Evolutionary conservation across 2,113 vertebrate species (phyloP), one percentile per base, ranked within the genome.

Genomic region (Clarias gariepinus): DNA sequence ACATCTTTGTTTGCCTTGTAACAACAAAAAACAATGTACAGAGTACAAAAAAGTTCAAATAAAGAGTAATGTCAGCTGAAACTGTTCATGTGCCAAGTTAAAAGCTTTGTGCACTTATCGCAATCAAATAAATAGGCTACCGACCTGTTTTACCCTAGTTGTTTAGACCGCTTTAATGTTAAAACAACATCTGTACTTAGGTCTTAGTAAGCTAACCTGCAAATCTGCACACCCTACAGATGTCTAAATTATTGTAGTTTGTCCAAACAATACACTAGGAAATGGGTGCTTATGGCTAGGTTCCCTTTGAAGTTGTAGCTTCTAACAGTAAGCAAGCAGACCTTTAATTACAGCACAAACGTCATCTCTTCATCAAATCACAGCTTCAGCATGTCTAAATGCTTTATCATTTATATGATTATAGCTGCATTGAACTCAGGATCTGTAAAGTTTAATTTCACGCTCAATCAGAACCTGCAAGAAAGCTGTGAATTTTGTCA

Each of bases 131-230:
- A 55, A 21, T 58, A 78, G 60, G 9, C 86, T 81, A 78, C 47
- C 81, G 53, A 73, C 47, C 52, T 83, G 41, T 61, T 85, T 89
- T 89, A 79, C 71, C 81, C 77, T 86, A 57, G 15, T 23, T 87
- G 83, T 87, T 87, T 85, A 81, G 73, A 85, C 79, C 85, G 79
- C 79, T 89, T 85, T 85, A 78, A 83, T 81, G 33, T 61, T 63
- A 81, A 41, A 81, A 36, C 79, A 81, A 81, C 79, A 64, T 41
- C 83, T 87, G 88, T 82, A 77, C 68, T 86, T 84, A 83, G 19
- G n/a, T 77, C 47, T 81, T 58, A 71, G 57, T 60, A 33, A 89
- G 61, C 61, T 36, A 78, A 85, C 61, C 64, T 84, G 81, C 47
- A 10, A 2, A 61, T 57, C 41, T 84, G 41, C 55, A 84, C 77